These are phyloP conservation scores for Nasonia giraulti DNA, from an alignment of 1,140 invertebrate genomes.

Conservation along the genomic window DNA sequence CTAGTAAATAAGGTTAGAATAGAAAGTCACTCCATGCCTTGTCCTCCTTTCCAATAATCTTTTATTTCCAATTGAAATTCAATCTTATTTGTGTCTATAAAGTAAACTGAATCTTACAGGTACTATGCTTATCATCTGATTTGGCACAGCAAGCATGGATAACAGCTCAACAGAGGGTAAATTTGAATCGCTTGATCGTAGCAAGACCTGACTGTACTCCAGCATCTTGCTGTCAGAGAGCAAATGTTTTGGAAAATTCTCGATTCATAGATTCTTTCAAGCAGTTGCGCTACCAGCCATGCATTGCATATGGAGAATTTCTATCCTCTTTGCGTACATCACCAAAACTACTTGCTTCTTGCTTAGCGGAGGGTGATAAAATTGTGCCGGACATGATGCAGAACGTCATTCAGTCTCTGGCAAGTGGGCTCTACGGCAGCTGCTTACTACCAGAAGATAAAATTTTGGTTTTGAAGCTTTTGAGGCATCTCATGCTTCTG, in stretches of 20 bases:
- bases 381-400: constrained; percentile 79
- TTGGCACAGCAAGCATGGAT: constrained; percentile 91
- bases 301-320: constrained; percentile 85
- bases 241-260: constrained; percentile 85
- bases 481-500: constrained; percentile 88
- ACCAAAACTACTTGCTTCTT: constrained; percentile 86
- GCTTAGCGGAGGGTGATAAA: constrained; percentile 86
- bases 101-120: constrained; percentile 67
- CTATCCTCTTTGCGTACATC: constrained; percentile 85
- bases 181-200: constrained; percentile 87
- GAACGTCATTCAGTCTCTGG: constrained; percentile 81
- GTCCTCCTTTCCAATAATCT: not conserved
- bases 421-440: constrained; percentile 89
- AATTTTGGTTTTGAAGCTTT: constrained; percentile 82
- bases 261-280: constrained; percentile 93
- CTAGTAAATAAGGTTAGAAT: not conserved
- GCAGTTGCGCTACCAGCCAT: constrained; percentile 87
- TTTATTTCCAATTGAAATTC: not conserved
- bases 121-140: constrained; percentile 77
- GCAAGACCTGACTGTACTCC: constrained; percentile 84
- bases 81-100: constrained; percentile 46
- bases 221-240: constrained; percentile 83
- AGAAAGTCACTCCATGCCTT: not conserved
- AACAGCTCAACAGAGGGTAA: constrained; percentile 89
- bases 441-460: constrained; percentile 89